Evolutionary conservation across 2,888 invertebrate species (phyloP), one percentile per base, ranked within the genome.

Genomic region (Cerastoderma edule): DNA sequence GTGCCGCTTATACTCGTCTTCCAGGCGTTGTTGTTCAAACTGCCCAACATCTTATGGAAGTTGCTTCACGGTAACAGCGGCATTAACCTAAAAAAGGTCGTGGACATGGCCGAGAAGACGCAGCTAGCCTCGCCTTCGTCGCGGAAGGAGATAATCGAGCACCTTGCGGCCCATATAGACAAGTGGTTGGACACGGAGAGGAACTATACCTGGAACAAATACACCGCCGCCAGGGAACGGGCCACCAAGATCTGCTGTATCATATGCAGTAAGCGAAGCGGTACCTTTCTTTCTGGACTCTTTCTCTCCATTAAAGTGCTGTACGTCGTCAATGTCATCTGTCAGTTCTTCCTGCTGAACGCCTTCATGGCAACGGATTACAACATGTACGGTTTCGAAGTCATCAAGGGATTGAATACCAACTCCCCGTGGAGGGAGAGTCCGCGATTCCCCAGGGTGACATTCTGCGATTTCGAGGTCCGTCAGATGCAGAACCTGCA

Each of bases 331-430:
- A 92, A 92, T 77, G 87, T 91, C 28, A 87, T 92, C 66, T 86
- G 88, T 30, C 92, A 92, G 81, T 88, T 92, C 63, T 91, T 88
- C 78, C 77, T 91, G 10, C 83, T 91, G 39, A 91, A 91, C 72
- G 86, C 87, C 13, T 91, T 91, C 74, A 82, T 91, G 76, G 85
- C 89, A 13, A 89, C 87, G 44, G 85, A 88, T 27, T 91, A 87
- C 72, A 85, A 85, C 65, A 64, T 89, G 10, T 89, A 87, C 69
- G 91, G 91, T 5, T 85, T 89, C 48, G 90, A 91, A 75, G 87
- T 91, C n/a, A 46, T 89, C 19, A 78, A 75, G 5, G 79, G 86
- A 39, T 67, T 89, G 64, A 63, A 79, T 24, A 73, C 76, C 39
- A 79, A 80, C 64, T 73, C 65, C 13, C 83, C 84, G 1, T 87